Base-by-base conservation (phyloP, 2,888 invertebrate genomes). In the Ormyrus pomaceus region DNA sequence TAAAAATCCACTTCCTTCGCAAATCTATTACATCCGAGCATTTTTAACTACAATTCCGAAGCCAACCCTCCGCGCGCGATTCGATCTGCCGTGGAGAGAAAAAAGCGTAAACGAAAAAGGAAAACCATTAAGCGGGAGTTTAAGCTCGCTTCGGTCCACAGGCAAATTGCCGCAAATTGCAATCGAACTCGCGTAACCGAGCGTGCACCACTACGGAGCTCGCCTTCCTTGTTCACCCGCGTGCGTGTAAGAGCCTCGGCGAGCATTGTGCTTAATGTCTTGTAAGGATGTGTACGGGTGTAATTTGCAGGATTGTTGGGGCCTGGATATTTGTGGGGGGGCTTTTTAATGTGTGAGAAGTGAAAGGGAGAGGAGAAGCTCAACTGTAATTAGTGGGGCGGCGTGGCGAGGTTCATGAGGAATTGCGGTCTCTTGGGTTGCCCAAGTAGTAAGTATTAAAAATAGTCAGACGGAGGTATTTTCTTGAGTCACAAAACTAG, bases 61-160 rank as follows among this genome's bases (percentile, higher is more conserved):
- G 19, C 19, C 19, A 1, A 19, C 19, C 19, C 19, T 19, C 19
- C 19, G 1, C 8, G 8, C 8, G 13, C 7, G 55, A 13, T 46
- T 51, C 9, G 19, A 71, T 8, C 34, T 53, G 6, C 10, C 13
- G 13, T 3, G 8, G 8, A 19, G 61, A n/a, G 45, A 51, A 71
- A 61, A 19, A 55, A 46, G 8, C 10, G 11, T 19, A 8, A 59
- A 19, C 6, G 13, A 64, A 55, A 66, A 66, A 45, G 56, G 46
- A 66, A 73, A 75, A 75, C 66, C 59, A 75, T 75, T 75, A 61
- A 61, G 6, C 65, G 19, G 58, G 65, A 74, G 13, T 53, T 69
- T 56, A 69, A 56, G 19, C 8, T 19, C 45, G 61, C 46, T 8
- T 75, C 51, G 46, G 46, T 75, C 45, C 53, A 13, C 45, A 68